These are phyloP conservation scores for Lysandra bellargus DNA, from an alignment of 2,888 invertebrate genomes.

Conservation along the genomic window DNA sequence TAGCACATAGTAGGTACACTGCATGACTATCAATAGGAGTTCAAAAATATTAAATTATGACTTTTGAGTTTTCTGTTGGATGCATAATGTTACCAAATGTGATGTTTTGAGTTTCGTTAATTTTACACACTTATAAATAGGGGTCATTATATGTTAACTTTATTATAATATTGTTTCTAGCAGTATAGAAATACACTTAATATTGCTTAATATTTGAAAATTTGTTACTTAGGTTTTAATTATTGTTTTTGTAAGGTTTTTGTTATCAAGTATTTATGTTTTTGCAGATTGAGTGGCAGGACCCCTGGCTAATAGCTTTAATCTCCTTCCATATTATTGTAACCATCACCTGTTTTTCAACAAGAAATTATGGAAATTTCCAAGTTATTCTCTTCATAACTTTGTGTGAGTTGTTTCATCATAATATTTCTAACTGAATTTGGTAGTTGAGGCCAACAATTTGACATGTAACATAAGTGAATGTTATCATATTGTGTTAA, in stretches of 20 bases:
- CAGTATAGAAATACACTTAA: neutral
- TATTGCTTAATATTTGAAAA: neutral
- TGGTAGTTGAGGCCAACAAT: neutral
- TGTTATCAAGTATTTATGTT: slow-evolving; percentile 35
- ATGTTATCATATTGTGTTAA: too few relatives aligned
- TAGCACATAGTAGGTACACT: too few relatives aligned
- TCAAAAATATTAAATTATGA: too few relatives aligned
- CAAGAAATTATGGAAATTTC: slow-evolving; percentile 92
- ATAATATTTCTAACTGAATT: neutral
- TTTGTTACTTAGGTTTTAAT: neutral
- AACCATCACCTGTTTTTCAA: slow-evolving; percentile 88
- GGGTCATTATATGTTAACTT: neutral
- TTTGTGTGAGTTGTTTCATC: slow-evolving; percentile 83
- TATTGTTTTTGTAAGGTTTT: neutral
- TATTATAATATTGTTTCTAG: neutral
- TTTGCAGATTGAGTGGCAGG: slow-evolving; percentile 92
- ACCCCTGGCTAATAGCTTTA: slow-evolving; percentile 91
- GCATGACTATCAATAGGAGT: too few relatives aligned
- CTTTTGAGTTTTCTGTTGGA: neutral
- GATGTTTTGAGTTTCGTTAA: neutral
- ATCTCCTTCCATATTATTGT: slow-evolving; percentile 88
- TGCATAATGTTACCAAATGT: neutral
- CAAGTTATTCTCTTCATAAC: slow-evolving; percentile 91
- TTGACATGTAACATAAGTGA: neutral
- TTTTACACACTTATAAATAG: neutral